Evolutionary conservation across 2,797 vertebrate species (phyloP), one percentile per base, ranked within the genome.

Genomic region (Sebastes elongatus): DNA sequence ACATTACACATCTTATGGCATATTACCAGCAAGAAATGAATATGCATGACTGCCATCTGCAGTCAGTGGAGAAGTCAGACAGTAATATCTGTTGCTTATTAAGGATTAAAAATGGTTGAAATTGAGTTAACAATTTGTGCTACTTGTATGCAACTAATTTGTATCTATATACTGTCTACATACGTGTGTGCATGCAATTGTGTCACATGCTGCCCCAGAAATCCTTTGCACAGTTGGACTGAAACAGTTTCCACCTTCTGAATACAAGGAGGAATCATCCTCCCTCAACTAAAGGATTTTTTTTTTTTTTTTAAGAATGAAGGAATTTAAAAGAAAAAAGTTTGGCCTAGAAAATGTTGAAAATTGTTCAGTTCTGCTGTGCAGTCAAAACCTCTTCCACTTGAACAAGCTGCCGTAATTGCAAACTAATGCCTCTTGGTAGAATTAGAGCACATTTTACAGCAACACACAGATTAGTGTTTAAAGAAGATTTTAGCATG

Each of bases 401-500:
- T 64, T 23, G 0, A 55, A 68, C 28, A 80, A 78, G 60, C 80
- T 62, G 16, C 62, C 33, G 42, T 79, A 71, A 80, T 78, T 87
- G 68, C 67, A 74, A 84, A 86, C 63, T 53, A 74, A 72, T 74
- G 66, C 23, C 70, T 82, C 64, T 77, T 28, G n/a, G 78, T 67
- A 10, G 52, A 82, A 84, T 80, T 66, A 66, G 56, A 83, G 66
- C 71, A 62, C 57, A 59, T 74, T 86, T 84, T 65, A 69, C 57
- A 68, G 73, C 42, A 77, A 76, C 71, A 80, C 38, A 59, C 33
- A 76, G 85, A 84, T 90, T 73, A 84, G 63, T 57, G 46, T 69
- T 82, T 61, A 68, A 86, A 89, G 68, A 52, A 27, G 56, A 85
- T 82, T 84, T 78, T 71, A 57, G 62, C 68, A 73, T 80, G 70